Conservation (phyloP, 2,888 invertebrate species). For the Nomada ferruginata region DNA sequence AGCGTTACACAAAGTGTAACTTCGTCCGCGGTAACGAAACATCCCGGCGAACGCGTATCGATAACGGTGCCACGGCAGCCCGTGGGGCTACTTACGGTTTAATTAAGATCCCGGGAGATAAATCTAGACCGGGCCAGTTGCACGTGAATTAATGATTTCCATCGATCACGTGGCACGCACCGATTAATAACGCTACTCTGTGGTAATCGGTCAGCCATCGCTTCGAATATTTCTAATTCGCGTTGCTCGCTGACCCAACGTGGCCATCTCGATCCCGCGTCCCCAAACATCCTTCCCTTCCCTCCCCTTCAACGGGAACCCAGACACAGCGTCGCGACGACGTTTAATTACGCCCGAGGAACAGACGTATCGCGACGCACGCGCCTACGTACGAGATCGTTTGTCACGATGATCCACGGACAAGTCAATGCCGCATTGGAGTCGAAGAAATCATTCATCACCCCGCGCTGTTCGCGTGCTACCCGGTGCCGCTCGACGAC, state of each 20-base stretch:
- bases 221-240: conserved; percentile 41
- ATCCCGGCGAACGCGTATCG: conserved; percentile 18
- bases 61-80: conserved; percentile 15
- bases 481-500: conserved; percentile 29
- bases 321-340: background rate
- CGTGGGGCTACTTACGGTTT: conserved; percentile 32
- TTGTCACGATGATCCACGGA: conserved; percentile 69
- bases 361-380: conserved; percentile 42
- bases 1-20: background rate
- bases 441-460: conserved; percentile 67
- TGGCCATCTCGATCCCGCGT: conserved; percentile 12
- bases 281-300: background rate
- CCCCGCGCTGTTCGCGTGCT: conserved; percentile 43
- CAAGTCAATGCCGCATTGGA: conserved; percentile 67
- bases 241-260: conserved; percentile 1
- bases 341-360: conserved; percentile 54
- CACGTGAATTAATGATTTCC: conserved; percentile 45
- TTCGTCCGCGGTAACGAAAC: background rate
- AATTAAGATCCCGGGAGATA: conserved; percentile 56
- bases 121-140: conserved; percentile 32
- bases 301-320: no score
- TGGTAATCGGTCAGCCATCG: conserved; percentile 25
- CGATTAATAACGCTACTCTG: conserved; percentile 35
- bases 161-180: conserved; percentile 42
- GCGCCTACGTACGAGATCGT: conserved; percentile 51